phyloP scores from a whole-genome alignment of 2,888 invertebrate species.

The Zhengitettix transpicula region DNA sequence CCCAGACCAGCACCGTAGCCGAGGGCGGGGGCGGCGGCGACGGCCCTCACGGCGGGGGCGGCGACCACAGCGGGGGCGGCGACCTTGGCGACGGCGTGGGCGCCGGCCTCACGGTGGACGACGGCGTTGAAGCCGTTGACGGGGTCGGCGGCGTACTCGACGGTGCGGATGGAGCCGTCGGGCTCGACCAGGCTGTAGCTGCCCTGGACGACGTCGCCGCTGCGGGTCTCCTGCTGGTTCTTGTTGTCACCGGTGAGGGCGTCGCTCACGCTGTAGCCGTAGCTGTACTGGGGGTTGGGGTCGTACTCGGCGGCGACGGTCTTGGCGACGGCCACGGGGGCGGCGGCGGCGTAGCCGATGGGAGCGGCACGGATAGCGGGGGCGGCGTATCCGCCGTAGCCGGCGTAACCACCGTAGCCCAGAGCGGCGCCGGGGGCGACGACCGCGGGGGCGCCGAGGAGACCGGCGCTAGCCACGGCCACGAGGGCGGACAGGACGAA shows the following conservation, averaged over 20 bases:
- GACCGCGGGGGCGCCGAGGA: conserved; percentile 9
- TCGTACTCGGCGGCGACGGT: not conserved
- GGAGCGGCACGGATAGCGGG: not conserved
- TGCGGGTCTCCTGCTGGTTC: not conserved
- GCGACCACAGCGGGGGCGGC: not conserved
- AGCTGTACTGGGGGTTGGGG: not conserved
- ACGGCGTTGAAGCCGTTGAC: not conserved
- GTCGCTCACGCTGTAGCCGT: not conserved
- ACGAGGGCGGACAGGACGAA: conserved; percentile 11
- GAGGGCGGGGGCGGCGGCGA: not conserved
- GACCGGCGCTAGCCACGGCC: conserved; percentile 12
- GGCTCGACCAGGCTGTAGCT: not conserved
- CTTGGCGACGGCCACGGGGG: not conserved
- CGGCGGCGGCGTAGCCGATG: not conserved
- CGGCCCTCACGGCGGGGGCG: not conserved
- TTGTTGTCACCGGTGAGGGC: not conserved
- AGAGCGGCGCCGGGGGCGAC: conserved; percentile 7
- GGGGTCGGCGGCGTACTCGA: not conserved
- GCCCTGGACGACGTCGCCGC: not conserved
- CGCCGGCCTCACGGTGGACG: not conserved
- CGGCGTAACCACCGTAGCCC: not conserved
- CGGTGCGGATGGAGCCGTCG: not conserved
- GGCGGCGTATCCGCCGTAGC: not conserved
- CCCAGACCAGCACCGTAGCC: too few species aligned
- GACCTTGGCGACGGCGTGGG: not conserved